Base-by-base conservation (phyloP, 2,888 invertebrate species). In the Cotesia congregata region DNA sequence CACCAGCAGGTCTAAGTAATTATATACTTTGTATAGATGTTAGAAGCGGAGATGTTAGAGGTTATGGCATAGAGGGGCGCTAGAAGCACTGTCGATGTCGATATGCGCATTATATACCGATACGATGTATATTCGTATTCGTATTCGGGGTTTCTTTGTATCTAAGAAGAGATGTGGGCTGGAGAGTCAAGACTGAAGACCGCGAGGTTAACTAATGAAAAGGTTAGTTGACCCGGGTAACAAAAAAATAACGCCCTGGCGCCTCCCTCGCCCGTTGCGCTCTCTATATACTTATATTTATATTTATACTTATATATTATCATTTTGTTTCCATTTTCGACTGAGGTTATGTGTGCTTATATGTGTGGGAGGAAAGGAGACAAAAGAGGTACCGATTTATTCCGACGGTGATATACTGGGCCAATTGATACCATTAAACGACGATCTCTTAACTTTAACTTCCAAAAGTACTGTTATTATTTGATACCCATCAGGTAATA, bases 181-280 rank as follows among this genome's bases (percentile, higher is more conserved):
- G 30, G 30, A 30, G 30, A 30, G 30, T 30, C 3, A 30, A 30
- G 86, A 82, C 82, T 78, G 7, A 50, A 50, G 12, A 50, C 80
- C 83, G 80, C 74, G 85, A 85, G 87, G 87, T 88, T 87, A 87
- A 83, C 86, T 88, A 88, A 89, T 88, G 88, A 89, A 89, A 89
- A 88, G 89, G 89, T 89, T 89, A 88, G 83, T 88, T 88, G 88
- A 89, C 89, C 89, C 86, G 85, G 85, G 78, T 83, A 12, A 50
- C 4, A 50, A 50, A 50, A 50, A 12, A 88, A 88, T 84, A 88
- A 88, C 88, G 88, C 88, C 88, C 88, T 88, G 89, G 88, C 88
- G 88, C 89, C 89, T 88, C 89, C 88, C 88, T 84, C 86, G 50
- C 50, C 50, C 50, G 12, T 50, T 50, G 12, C 12, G 12, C 50